Evolutionary conservation across 2,113 vertebrate species (phyloP).

Genomic region (Varanus salvator): DNA sequence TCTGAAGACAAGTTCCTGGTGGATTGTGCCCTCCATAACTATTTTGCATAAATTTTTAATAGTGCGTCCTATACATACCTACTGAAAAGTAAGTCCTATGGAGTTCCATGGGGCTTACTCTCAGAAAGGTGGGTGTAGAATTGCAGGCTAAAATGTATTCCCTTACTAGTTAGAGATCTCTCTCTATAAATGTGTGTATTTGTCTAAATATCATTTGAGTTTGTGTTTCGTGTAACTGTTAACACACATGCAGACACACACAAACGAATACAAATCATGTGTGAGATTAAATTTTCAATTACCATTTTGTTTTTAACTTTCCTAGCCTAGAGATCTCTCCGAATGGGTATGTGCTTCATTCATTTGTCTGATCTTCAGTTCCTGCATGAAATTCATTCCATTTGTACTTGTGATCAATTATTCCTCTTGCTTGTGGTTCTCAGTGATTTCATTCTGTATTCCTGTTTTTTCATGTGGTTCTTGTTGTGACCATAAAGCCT

Average conservation of each 20-base stretch:
- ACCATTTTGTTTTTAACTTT: conserved; percentile 76
- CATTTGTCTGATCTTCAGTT: conserved; percentile 50
- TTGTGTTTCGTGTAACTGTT: conserved; percentile 7
- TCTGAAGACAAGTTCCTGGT: background rate
- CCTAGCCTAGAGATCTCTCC: conserved; percentile 80
- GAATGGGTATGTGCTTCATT: conserved; percentile 82
- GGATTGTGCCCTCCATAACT: background rate
- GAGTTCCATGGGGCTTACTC: background rate
- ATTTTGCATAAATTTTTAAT: conserved; percentile 13
- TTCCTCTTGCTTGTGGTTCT: conserved; percentile 71
- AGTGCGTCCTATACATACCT: background rate
- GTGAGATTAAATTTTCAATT: conserved; percentile 55
- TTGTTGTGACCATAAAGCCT: conserved; percentile 46
- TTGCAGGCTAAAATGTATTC: background rate
- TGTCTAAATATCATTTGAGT: conserved; percentile 1
- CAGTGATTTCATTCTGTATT: conserved; percentile 51
- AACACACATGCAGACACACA: background rate
- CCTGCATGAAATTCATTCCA: conserved; percentile 75
- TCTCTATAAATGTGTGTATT: background rate
- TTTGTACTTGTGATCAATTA: conserved; percentile 52
- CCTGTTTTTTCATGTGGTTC: conserved; percentile 29
- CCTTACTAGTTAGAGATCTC: background rate
- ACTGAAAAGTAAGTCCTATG: background rate
- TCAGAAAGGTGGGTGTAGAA: background rate
- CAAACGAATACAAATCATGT: conserved; percentile 18